phyloP scores from a whole-genome alignment of 2,113 vertebrate species.

The Spilogale gracilis region DNA sequence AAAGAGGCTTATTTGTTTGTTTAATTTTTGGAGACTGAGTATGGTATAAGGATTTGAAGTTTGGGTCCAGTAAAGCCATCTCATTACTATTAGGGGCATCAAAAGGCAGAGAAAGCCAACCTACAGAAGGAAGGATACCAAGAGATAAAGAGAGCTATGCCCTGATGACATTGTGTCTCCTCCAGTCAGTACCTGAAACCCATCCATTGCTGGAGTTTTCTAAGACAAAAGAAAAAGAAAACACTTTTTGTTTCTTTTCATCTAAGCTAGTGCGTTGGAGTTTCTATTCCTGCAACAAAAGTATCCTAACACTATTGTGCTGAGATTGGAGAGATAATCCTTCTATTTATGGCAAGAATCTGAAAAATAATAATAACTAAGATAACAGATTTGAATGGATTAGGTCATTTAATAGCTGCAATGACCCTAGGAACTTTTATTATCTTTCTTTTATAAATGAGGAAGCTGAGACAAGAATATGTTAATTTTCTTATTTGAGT shows the following conservation, averaged over 20 bases:
- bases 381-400: neutral
- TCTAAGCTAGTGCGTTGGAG: neutral
- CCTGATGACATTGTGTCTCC: neutral
- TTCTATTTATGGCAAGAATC: neutral
- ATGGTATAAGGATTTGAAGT: neutral
- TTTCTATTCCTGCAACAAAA: neutral
- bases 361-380: neutral
- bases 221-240: neutral
- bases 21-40: neutral
- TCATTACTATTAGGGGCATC: neutral
- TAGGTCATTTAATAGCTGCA: neutral
- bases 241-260: neutral
- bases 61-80: neutral
- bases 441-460: constrained; percentile 29
- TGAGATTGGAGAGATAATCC: neutral
- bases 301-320: neutral
- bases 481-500: neutral
- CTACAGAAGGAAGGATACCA: neutral
- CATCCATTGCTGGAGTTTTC: neutral
- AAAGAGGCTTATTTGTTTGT: neutral
- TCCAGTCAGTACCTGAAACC: neutral
- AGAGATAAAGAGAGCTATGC: neutral
- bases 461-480: neutral
- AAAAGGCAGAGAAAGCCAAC: neutral
- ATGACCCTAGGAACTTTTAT: neutral